phyloP scores from a whole-genome alignment of 2,797 vertebrate genomes.

The Gadopsis bispinosus region DNA sequence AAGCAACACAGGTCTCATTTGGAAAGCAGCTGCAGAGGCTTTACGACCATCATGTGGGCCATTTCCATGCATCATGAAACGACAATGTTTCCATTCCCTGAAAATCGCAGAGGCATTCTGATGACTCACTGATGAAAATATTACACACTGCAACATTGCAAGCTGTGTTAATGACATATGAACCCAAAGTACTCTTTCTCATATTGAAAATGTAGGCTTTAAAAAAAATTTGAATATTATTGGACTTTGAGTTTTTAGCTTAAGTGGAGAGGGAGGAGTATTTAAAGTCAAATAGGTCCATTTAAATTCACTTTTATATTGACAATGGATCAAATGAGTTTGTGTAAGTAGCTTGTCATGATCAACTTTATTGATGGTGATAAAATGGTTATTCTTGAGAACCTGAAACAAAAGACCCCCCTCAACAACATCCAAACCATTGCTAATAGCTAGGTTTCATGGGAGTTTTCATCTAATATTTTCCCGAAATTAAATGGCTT shows the following conservation, averaged over 20 bases:
- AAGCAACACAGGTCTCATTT: slow-evolving; percentile 72
- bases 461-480: neutral
- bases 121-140: slow-evolving; percentile 54
- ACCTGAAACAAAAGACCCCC: too few relatives aligned
- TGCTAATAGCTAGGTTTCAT: neutral
- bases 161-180: slow-evolving; percentile 18
- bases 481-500: neutral
- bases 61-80: slow-evolving; percentile 72
- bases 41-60: slow-evolving; percentile 71
- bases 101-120: slow-evolving; percentile 54
- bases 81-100: slow-evolving; percentile 71
- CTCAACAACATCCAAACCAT: too few relatives aligned
- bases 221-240: slow-evolving; percentile 3
- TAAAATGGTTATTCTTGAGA: neutral
- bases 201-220: slow-evolving; percentile 22
- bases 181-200: slow-evolving; percentile 1
- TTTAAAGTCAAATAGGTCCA: neutral
- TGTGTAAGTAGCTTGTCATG: neutral
- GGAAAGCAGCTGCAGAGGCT: slow-evolving; percentile 78
- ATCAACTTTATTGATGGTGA: neutral
- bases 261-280: neutral
- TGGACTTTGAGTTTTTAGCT: slow-evolving; percentile 3
- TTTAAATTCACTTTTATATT: neutral
- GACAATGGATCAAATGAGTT: neutral
- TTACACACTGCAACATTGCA: slow-evolving; percentile 25